Conservation (phyloP, 92 coral and sea anemone genomes). For the Pocillopora grandis region DNA sequence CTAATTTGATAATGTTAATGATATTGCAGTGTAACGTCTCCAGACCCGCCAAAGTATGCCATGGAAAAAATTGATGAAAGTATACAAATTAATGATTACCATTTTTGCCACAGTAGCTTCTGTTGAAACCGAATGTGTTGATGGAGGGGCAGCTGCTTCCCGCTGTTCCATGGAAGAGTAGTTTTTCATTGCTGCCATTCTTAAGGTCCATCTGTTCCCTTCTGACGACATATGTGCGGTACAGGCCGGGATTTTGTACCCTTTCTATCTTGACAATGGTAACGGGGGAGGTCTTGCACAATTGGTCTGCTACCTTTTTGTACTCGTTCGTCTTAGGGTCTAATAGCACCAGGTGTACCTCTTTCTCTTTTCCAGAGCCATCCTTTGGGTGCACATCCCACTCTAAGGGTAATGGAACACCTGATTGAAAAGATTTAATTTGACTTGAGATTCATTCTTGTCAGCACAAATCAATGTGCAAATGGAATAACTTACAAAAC, state of each 20-base stretch:
- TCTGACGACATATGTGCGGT: conserved; percentile 40
- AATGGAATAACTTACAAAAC: no score
- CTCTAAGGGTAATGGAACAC: conserved; percentile 55
- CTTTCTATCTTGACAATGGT: conserved; percentile 66
- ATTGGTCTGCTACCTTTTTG: conserved; percentile 40
- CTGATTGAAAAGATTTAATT: neutral
- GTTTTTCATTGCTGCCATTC: conserved; percentile 64
- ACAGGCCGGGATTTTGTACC: conserved; percentile 72
- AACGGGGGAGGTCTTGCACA: conserved; percentile 30
- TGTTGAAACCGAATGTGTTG: conserved; percentile 63
- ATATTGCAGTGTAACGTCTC: no score
- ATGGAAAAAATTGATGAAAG: neutral
- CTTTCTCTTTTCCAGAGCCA: conserved; percentile 51
- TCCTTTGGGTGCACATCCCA: conserved; percentile 75
- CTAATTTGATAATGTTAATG: no score
- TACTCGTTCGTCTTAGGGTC: conserved; percentile 59
- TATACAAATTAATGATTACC: conserved; percentile 39
- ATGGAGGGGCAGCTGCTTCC: conserved; percentile 39
- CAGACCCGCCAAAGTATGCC: no score
- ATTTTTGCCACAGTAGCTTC: conserved; percentile 66
- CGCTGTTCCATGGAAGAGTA: conserved; percentile 66
- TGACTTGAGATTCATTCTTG: no score
- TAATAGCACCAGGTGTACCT: conserved; percentile 60
- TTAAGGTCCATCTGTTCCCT: conserved; percentile 66
- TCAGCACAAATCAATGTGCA: no score